Conservation (phyloP, 1,140 invertebrate genomes). For the Condylostylus longicornis region DNA sequence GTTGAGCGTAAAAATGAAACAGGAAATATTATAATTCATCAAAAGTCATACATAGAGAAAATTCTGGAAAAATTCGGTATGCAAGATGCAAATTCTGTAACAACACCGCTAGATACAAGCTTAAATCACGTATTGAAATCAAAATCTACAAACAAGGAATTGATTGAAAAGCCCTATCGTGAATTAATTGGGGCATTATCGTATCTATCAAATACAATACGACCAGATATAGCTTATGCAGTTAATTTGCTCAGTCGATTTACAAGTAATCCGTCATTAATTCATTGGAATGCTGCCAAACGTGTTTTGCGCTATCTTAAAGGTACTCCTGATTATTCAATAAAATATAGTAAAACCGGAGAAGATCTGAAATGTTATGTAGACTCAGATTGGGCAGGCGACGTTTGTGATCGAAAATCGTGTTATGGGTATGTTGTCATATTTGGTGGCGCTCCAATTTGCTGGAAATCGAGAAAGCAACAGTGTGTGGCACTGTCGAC, state of each 20-base stretch:
- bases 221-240: slow-evolving; percentile 28
- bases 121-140: too few species aligned
- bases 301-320: slow-evolving; percentile 23
- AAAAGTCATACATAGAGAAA: too few species aligned
- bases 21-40: too few species aligned
- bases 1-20: too few species aligned
- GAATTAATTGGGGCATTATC: slow-evolving; percentile 21
- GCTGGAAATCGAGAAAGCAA: slow-evolving; percentile 24
- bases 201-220: slow-evolving; percentile 21
- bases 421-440: slow-evolving; percentile 26
- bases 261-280: slow-evolving; percentile 10
- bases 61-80: too few species aligned
- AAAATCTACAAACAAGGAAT: too few species aligned
- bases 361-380: slow-evolving; percentile 22
- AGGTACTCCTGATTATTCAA: slow-evolving; percentile 12
- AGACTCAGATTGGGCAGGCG: slow-evolving; percentile 31
- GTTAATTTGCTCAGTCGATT: slow-evolving; percentile 21
- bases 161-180: too few species aligned
- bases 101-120: too few species aligned
- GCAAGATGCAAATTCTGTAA: too few species aligned
- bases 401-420: slow-evolving; percentile 26
- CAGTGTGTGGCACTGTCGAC: slow-evolving; percentile 21
- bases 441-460: slow-evolving; percentile 15
- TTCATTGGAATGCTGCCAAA: slow-evolving; percentile 23
- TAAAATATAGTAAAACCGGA: not conserved